A percentile compares a stretch with the other conserved stretches of the same genome.
These are phyloP conservation scores for Erebia palarica DNA, from an alignment of 2,888 invertebrate species.

Conservation along the genomic window DNA sequence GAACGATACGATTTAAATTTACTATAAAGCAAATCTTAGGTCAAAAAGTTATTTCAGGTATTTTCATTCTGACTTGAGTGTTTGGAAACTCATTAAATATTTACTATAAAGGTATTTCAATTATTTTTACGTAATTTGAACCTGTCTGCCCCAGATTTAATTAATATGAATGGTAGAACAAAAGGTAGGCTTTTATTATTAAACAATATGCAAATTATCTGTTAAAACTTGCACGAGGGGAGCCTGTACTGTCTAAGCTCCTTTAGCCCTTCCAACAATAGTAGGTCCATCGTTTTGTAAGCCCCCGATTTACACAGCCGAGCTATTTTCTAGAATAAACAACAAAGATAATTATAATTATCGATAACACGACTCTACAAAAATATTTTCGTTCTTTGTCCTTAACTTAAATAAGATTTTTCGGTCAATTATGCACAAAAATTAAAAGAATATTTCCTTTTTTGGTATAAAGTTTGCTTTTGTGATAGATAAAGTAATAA, in stretches of 20 bases:
- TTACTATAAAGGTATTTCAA: neutral
- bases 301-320: no score
- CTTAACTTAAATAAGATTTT: no score
- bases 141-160: conserved; percentile 6
- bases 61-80: neutral
- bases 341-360: no score
- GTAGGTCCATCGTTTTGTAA: neutral
- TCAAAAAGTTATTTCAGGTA: neutral
- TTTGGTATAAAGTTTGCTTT: no score
- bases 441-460: no score
- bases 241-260: neutral
- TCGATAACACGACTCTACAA: no score
- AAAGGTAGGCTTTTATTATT: conserved; percentile 15
- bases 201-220: conserved; percentile 14
- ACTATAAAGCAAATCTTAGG: no score
- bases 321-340: neutral
- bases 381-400: no score
- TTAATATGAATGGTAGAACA: conserved; percentile 5
- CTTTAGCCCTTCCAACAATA: neutral
- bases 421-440: no score
- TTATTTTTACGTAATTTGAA: conserved; percentile 7
- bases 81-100: neutral
- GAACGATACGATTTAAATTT: no score
- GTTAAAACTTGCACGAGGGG: neutral
- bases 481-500: no score